These are phyloP conservation scores for Mastacembelus armatus DNA, from an alignment of 2,797 vertebrate species.

Conservation along the genomic window DNA sequence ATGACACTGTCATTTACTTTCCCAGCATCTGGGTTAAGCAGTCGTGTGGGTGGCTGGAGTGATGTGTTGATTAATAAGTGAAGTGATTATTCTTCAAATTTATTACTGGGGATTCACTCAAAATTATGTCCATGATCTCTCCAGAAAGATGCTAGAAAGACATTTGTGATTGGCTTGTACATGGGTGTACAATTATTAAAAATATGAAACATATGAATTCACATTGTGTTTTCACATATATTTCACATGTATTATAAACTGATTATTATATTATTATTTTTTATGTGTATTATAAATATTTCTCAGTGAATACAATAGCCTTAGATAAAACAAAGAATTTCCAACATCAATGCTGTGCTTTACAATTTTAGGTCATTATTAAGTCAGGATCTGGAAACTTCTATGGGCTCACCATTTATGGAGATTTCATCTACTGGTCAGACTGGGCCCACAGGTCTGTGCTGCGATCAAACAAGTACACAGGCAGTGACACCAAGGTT, in stretches of 20 bases:
- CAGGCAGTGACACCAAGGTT: slow-evolving; percentile 93
- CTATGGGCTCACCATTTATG: slow-evolving; percentile 94
- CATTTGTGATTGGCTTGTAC: slow-evolving; percentile 4
- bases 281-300: too few species aligned
- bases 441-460: slow-evolving; percentile 95
- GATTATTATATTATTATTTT: too few species aligned
- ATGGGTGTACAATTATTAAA: slow-evolving; percentile 24
- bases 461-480: slow-evolving; percentile 95
- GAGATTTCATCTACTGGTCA: slow-evolving; percentile 97
- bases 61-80: slow-evolving; percentile 71
- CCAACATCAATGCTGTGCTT: slow-evolving; percentile 25
- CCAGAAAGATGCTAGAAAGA: slow-evolving; percentile 14
- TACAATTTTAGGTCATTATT: slow-evolving; percentile 88
- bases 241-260: too few species aligned
- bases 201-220: background rate
- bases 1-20: slow-evolving; percentile 83
- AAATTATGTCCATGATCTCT: background rate
- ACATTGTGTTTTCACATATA: background rate
- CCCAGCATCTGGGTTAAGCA: slow-evolving; percentile 84
- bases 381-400: slow-evolving; percentile 95
- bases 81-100: slow-evolving; percentile 44
- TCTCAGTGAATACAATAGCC: background rate
- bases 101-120: slow-evolving; percentile 17
- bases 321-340: background rate
- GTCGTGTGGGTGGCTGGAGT: slow-evolving; percentile 63